Conservation (phyloP, 2,113 vertebrate species). For the Oxyura jamaicensis region DNA sequence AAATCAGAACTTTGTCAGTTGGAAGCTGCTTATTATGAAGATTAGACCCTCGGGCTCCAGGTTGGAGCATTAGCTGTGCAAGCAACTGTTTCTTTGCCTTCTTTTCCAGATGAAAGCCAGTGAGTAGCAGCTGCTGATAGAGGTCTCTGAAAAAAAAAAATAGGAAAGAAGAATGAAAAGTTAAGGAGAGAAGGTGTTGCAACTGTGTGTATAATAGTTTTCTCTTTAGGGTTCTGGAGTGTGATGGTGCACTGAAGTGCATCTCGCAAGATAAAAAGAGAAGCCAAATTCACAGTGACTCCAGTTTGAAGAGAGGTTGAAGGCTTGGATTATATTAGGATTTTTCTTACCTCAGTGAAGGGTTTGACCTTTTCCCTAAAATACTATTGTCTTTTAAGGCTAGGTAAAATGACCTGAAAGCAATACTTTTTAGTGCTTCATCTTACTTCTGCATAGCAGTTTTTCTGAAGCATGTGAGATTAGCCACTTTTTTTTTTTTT, state of each 20-base stretch:
- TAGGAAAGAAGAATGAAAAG: slow-evolving; percentile 35
- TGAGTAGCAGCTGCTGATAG: slow-evolving; percentile 65
- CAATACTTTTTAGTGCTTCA: background rate
- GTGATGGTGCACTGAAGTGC: background rate
- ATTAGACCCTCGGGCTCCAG: slow-evolving; percentile 69
- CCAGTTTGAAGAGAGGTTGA: background rate
- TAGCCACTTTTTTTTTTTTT: background rate
- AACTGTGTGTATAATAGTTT: background rate
- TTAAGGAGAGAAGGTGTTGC: background rate
- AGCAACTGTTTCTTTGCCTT: slow-evolving; percentile 43
- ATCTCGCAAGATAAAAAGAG: background rate
- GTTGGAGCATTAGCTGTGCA: slow-evolving; percentile 29
- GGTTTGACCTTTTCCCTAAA: background rate
- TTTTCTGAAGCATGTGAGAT: background rate
- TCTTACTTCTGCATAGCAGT: background rate
- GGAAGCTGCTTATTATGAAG: slow-evolving; percentile 67
- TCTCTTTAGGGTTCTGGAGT: background rate
- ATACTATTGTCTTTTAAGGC: background rate
- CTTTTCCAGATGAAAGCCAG: slow-evolving; percentile 46
- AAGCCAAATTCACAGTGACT: background rate
- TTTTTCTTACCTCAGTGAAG: background rate
- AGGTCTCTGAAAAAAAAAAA: slow-evolving; percentile 50
- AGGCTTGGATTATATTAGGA: background rate
- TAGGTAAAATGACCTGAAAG: background rate
- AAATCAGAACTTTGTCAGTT: slow-evolving; percentile 58